These are phyloP conservation scores for Astropecten irregularis DNA, from an alignment of 53 echinoderm and acorn worm genomes.

Conservation along the genomic window DNA sequence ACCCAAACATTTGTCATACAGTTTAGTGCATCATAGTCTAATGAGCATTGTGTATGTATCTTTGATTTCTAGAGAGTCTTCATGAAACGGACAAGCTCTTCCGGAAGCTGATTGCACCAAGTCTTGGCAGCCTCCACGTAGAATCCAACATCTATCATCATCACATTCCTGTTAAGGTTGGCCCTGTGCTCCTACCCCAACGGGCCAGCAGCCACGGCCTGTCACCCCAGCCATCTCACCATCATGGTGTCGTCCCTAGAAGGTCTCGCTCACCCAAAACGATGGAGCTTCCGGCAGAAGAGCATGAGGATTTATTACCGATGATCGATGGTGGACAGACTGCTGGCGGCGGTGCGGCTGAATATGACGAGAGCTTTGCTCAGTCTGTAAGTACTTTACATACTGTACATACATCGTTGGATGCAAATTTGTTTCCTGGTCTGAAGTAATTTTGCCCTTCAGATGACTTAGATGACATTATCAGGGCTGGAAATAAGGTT, in stretches of 20 bases:
- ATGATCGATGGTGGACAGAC: constrained; percentile 4
- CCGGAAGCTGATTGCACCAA: constrained; percentile 70
- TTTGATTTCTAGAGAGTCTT: too few relatives aligned
- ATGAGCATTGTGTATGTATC: too few relatives aligned
- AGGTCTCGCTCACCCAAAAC: background rate
- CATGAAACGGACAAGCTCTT: constrained; percentile 63
- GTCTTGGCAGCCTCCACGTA: constrained; percentile 64
- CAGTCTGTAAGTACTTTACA: constrained; percentile 24
- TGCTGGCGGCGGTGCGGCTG: background rate
- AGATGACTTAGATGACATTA: too few relatives aligned
- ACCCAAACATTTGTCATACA: too few relatives aligned
- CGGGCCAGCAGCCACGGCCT: constrained; percentile 2
- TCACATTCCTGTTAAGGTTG: background rate
- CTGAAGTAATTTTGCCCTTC: too few relatives aligned
- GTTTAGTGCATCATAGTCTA: too few relatives aligned
- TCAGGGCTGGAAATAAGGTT: too few relatives aligned
- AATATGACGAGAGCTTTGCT: constrained; percentile 10
- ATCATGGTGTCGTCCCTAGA: background rate
- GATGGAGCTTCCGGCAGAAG: constrained; percentile 5
- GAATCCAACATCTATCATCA: constrained; percentile 58
- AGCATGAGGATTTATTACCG: constrained; percentile 9
- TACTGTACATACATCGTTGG: too few relatives aligned
- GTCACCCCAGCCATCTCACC: background rate
- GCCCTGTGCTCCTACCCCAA: constrained; percentile 24
- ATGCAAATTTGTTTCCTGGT: too few relatives aligned